These are phyloP conservation scores for Trinorchestia longiramus DNA, from an alignment of 1,140 invertebrate genomes.

Conservation along the genomic window DNA sequence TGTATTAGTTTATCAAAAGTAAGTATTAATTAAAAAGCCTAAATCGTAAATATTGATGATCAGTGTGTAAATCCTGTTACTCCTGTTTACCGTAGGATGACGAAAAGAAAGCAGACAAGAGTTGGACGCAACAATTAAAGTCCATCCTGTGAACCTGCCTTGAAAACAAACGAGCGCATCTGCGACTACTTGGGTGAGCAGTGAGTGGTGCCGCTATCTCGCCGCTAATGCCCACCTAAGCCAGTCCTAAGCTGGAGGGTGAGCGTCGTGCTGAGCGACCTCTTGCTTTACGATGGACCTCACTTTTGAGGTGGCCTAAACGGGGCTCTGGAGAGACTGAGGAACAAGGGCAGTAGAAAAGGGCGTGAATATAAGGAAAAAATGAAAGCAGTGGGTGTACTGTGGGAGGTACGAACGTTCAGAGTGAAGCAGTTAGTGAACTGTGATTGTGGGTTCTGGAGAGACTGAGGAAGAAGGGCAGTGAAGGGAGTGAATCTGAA, in stretches of 20 bases:
- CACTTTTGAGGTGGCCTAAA: neutral
- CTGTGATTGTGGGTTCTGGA: neutral
- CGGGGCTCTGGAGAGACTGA: neutral
- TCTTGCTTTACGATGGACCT: neutral
- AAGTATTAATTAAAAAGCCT: neutral
- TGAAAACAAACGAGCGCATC: neutral
- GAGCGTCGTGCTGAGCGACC: neutral
- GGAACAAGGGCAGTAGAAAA: neutral
- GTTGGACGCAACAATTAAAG: neutral
- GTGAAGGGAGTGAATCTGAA: neutral
- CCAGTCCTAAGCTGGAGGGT: neutral
- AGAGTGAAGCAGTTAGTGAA: no score
- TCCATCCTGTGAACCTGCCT: neutral
- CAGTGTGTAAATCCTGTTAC: neutral
- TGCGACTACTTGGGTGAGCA: neutral
- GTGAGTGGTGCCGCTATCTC: neutral
- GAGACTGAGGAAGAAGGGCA: neutral
- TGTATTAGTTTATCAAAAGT: neutral
- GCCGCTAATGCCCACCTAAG: slow-evolving; percentile 20
- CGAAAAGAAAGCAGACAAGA: neutral
- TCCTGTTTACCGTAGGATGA: neutral
- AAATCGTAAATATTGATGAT: neutral
- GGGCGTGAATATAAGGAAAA: neutral
- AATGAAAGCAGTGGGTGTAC: neutral
- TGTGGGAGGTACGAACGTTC: no score